These are phyloP conservation scores for Felis catus DNA, from an alignment of 2,113 vertebrate species.

Conservation along the genomic window F.catus_Fca126_mat1.0 CM031412.1:120560501-120561000, in stretches of 20 bases:
- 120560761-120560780: background rate
- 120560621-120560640: background rate
- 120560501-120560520: background rate
- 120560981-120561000: background rate
- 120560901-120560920: background rate
- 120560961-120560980: background rate
- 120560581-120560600: background rate
- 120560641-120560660: background rate
- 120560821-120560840: background rate
- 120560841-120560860: background rate
- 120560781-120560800: background rate
- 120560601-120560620: background rate
- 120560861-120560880: background rate
- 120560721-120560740: background rate
- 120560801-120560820: background rate
- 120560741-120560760: background rate
- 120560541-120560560: background rate
- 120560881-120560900: background rate
- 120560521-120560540: background rate
- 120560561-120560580: background rate
- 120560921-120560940: background rate
- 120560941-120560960: background rate
- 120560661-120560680: background rate
- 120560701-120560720: background rate
- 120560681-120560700: background rate